phyloP scores from a whole-genome alignment of 2,797 vertebrate species.

The Petrocephalus schoutedeni region DNA sequence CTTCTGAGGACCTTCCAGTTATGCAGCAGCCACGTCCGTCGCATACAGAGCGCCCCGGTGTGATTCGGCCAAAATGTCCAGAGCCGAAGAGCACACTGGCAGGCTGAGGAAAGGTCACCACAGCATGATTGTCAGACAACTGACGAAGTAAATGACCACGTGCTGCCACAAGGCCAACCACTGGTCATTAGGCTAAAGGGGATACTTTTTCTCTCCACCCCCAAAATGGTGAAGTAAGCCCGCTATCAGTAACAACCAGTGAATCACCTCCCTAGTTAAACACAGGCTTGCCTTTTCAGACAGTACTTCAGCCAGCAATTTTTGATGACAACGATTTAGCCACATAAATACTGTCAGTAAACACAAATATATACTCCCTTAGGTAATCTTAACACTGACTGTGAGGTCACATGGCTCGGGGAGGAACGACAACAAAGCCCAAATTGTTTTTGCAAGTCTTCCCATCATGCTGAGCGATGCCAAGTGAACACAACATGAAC shows the following conservation, averaged over 20 bases:
- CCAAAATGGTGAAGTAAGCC: not conserved
- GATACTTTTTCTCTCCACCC: not conserved
- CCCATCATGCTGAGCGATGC: not conserved
- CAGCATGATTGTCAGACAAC: not conserved
- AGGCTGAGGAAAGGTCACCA: not conserved
- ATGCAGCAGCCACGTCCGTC: not conserved
- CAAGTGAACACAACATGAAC: not conserved
- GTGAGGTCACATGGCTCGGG: not conserved
- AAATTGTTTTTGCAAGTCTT: not conserved
- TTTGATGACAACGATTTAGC: not conserved
- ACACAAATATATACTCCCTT: not conserved
- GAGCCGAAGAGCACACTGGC: not conserved
- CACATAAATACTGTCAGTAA: not conserved
- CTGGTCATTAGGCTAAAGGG: not conserved
- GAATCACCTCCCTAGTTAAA: not conserved
- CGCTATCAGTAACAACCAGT: not conserved
- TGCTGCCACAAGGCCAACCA: not conserved
- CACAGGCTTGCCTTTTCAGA: not conserved
- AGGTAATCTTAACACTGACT: not conserved
- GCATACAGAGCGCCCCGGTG: not conserved
- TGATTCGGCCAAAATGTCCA: not conserved
- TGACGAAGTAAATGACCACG: not conserved
- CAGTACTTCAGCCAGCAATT: not conserved
- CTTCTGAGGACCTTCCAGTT: not conserved
- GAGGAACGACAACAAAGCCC: not conserved